These are phyloP conservation scores for Brenthis ino DNA, from an alignment of 2,888 invertebrate genomes.

Conservation along the genomic window DNA sequence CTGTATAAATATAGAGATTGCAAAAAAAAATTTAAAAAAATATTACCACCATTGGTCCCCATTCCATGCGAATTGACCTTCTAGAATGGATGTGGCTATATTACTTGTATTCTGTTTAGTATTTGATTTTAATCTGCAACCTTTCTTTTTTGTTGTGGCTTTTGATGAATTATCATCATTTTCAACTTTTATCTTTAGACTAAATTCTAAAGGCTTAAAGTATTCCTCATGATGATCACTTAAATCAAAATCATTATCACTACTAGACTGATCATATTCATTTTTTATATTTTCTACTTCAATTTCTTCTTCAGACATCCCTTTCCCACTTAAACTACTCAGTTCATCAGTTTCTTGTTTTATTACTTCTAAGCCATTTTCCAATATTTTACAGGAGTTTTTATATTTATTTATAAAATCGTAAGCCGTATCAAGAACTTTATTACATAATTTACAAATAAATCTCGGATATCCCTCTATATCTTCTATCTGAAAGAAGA, in stretches of 20 bases:
- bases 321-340: slow-evolving; percentile 40
- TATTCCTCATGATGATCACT: slow-evolving; percentile 26
- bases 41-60: slow-evolving; percentile 74
- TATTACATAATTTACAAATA: slow-evolving; percentile 62
- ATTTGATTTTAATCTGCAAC: slow-evolving; percentile 38
- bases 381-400: slow-evolving; percentile 56
- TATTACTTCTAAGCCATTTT: slow-evolving; percentile 51
- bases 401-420: slow-evolving; percentile 64
- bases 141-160: slow-evolving; percentile 37
- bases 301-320: slow-evolving; percentile 45
- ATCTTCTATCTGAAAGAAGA: slow-evolving; percentile 64
- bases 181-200: slow-evolving; percentile 37
- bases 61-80: slow-evolving; percentile 69
- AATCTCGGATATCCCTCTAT: slow-evolving; percentile 63
- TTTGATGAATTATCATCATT: slow-evolving; percentile 28
- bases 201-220: slow-evolving; percentile 23
- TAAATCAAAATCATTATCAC: slow-evolving; percentile 34
- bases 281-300: slow-evolving; percentile 49
- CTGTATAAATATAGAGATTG: background rate
- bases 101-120: slow-evolving; percentile 48
- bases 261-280: slow-evolving; percentile 45
- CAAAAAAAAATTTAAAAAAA: slow-evolving; percentile 28
- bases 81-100: slow-evolving; percentile 68
- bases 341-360: slow-evolving; percentile 53
- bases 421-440: slow-evolving; percentile 53